Evolutionary conservation across 2,888 invertebrate species (phyloP), one percentile per base, ranked within the genome.

Genomic region (Caenorhabditis sp.): DNA sequence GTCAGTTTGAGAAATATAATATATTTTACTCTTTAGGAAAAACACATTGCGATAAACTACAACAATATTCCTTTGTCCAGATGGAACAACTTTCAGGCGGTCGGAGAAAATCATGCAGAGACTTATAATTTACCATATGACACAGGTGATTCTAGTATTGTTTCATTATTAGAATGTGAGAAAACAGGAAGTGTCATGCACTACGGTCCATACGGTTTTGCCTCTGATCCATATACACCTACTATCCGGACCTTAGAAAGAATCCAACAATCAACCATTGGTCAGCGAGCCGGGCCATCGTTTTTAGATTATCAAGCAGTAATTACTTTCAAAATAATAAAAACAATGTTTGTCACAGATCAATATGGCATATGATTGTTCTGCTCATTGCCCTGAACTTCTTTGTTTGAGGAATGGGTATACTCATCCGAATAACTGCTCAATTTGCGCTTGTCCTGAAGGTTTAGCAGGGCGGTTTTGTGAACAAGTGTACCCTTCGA

Each of bases 51-150:
- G n/a, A 85, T 91, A 37, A 90, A 91, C 77, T 91, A 90, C 71
- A 87, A 87, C 65, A 90, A 90, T 67, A 89, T 91, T 47, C 90
- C 90, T 13, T 64, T 90, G 18, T 69, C 82, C 20, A 53, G 90
- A 26, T 91, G 90, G 91, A 91, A 91, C 78, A 91, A 91, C 82
- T 91, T 91, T 64, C 88, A 91, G 64, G 86, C 91, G 0, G 88
- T 91, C 28, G 86, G 83, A 8, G 84, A 85, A 20, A 76, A 83
- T 26, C 89, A 90, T 44, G 88, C 90, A 6, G 89, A 89, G 53
- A 87, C 87, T 1, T 89, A 85, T 60, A 82, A 82, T n/a, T 72
- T 91, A 26, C 90, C 90, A 2, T 91, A 91, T 69, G 91, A 91
- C 47, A 88, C 90, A 56, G 90, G 89, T 88, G 22, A 22, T 32